Evolutionary conservation across 2,797 vertebrate genomes (phyloP).

Genomic region (Enteromius trimaculatus): DNA sequence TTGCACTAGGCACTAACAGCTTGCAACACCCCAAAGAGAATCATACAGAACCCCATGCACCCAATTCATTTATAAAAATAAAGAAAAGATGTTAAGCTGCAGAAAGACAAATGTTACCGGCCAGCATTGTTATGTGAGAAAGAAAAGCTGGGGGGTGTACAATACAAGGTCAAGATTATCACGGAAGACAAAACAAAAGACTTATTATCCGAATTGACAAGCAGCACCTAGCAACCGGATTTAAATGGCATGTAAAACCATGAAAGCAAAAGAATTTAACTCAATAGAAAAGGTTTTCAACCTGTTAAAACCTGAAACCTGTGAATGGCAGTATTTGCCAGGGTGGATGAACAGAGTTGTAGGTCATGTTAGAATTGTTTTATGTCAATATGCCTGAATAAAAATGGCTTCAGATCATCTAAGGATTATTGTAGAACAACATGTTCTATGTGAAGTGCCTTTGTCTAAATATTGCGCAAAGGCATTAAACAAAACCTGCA

Average conservation of each 20-base stretch:
- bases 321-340: background rate
- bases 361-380: background rate
- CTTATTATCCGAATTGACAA: background rate
- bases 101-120: background rate
- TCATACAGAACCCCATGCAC: no score
- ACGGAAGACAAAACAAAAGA: background rate
- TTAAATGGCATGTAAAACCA: background rate
- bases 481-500: background rate
- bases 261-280: background rate
- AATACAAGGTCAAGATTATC: background rate
- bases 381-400: background rate
- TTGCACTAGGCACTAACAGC: no score
- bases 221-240: background rate
- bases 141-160: background rate
- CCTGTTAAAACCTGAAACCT: background rate
- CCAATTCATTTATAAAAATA: background rate
- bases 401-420: background rate
- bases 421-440: background rate
- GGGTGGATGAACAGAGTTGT: background rate
- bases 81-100: background rate
- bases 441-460: background rate
- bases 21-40: no score
- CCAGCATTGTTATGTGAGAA: background rate
- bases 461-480: slow-evolving; percentile 24
- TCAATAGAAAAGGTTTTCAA: background rate